Evolutionary conservation across 2,888 invertebrate species (phyloP), one percentile per base, ranked within the genome.

Genomic region (Glyphotaelius pellucidus): DNA sequence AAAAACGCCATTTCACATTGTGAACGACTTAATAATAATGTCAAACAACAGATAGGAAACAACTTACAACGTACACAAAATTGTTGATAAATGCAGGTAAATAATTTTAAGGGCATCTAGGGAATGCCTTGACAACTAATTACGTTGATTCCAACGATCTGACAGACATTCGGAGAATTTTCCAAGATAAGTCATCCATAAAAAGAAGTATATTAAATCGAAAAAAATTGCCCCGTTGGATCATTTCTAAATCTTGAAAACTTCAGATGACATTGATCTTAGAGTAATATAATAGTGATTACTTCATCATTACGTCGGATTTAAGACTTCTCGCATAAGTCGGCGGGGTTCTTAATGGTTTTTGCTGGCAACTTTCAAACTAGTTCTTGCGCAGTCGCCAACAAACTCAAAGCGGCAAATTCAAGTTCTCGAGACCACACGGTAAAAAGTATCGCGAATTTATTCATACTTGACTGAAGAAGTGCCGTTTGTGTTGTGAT

Each of bases 371-470:
- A 81, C 81, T 81, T 81, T 81, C 81, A 81, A 81, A 81, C 81
- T 81, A 81, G 81, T 81, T 81, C 81, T 32, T 81, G 30, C 81
- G 14, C 81, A 31, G 67, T 67, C 67, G 67, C 67, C 67, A 67
- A 67, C 67, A 67, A 67, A 67, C 11, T 85, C n/a, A 85, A 88
- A 67, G 67, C 88, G 31, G 88, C 32, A 32, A 88, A n/a, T 86
- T 86, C 86, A 86, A 88, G 67, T 88, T 88, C 30, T 67, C 88
- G 31, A 30, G 88, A 88, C 88, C 88, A 67, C 88, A 67, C 88
- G 19, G 52, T 67, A 88, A 67, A 52, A 88, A 88, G 85, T 42
- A 35, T 38, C 25, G 38, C 19, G 32, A n/a, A 85, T 32, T 38
- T 32, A 32, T 42, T 25, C 38, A 19, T 81, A 85, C 85, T 32